Percentiles rank a stretch among this genome's conserved stretches.
Evolutionary conservation across 2,888 invertebrate species (phyloP).

Genomic region (Hymenopus coronatus): DNA sequence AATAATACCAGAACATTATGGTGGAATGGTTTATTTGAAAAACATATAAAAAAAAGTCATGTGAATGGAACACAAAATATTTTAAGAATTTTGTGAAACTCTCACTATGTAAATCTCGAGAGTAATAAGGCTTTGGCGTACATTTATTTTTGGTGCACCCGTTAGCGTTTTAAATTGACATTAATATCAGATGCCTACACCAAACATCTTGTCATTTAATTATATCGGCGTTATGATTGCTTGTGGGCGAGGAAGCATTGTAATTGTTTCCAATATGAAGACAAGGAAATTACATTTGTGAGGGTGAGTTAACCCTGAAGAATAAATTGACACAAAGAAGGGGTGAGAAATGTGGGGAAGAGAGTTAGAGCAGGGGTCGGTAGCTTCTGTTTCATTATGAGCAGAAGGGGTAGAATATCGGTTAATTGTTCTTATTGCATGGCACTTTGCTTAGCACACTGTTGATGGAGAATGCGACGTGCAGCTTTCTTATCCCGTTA

Average conservation of each 20-base stretch:
- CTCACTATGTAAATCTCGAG: too few species aligned
- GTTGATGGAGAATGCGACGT: too few species aligned
- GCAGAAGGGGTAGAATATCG: background rate
- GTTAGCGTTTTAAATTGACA: background rate
- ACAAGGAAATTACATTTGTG: background rate
- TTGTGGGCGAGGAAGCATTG: background rate
- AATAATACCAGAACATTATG: too few species aligned
- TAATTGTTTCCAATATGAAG: background rate
- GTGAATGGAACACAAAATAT: too few species aligned
- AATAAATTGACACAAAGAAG: background rate
- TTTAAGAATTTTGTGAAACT: too few species aligned
- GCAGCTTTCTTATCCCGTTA: too few species aligned
- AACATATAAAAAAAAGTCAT: too few species aligned
- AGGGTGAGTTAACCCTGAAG: background rate
- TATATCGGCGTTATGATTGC: background rate
- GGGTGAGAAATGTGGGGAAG: background rate
- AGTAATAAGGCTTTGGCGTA: background rate
- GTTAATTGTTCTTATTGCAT: background rate
- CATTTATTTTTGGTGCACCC: background rate
- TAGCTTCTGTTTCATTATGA: background rate
- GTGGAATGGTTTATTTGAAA: too few species aligned
- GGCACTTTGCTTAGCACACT: background rate
- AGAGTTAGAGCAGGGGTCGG: background rate
- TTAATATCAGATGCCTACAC: background rate
- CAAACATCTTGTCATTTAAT: background rate